Evolutionary conservation across 2,797 vertebrate species (phyloP), one percentile per base, ranked within the genome.

Genomic region (Eospalax fontanierii): DNA sequence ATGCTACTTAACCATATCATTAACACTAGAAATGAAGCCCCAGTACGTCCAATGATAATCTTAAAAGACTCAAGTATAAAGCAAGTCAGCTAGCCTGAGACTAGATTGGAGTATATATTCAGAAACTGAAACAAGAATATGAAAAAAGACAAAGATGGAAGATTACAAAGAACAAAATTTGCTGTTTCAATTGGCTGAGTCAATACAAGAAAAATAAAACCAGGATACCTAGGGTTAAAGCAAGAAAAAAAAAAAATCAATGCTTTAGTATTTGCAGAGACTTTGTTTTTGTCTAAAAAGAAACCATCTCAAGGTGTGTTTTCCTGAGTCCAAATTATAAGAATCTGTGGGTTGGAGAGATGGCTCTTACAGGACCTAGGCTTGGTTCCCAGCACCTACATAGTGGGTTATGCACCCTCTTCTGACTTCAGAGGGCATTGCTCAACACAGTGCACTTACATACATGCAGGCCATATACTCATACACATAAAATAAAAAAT

Each of bases 161-260:
- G 26, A 66, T 68, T 63, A 93, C 9, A 35, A 54, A 95, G 91
- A 88, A 79, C 71, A 83, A 87, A 79, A 84, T 74, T 46, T 92
- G 54, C 57, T 82, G 10, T 71, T 95, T 90, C 86, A 90, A 93
- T 43, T 75, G 35, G 38, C 40, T 82, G 86, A 91, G 21, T 50
- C 9, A 91, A 33, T 63, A 70, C 28, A 89, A 12, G 43, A 84
- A 95, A 92, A 87, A 40, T n/a, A 38, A 74, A 87, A 61, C 2
- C 1, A 30, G 12, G 80, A 35, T 54, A 75, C 21, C 19, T 70
- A 80, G 28, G 18, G 79, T 87, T n/a, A 84, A 84, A 91, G 30
- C 75, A 66, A 87, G 22, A 59, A n/a, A 57, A 89, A 73, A 92
- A 95, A 92, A 94, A 2, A 18, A 91, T 50, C 24, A 63, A 75